A percentile compares a stretch with the other conserved stretches of the same genome.
phyloP scores from a whole-genome alignment of 2,888 invertebrate species.

The Lobophora halterata region DNA sequence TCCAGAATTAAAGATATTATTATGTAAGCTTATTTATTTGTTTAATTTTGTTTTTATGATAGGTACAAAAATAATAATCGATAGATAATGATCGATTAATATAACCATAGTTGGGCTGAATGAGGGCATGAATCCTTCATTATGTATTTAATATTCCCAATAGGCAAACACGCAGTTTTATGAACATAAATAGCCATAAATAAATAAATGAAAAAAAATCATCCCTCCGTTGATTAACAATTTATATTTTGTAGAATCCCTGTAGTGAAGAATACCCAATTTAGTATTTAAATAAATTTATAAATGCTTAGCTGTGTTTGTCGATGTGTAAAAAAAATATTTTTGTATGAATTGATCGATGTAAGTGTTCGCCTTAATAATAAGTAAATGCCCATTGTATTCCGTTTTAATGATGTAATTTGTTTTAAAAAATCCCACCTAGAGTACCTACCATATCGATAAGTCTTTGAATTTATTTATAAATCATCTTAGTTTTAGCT shows the following conservation, averaged over 20 bases:
- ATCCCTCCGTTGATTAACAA: constrained; percentile 21
- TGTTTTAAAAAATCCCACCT: constrained; percentile 60
- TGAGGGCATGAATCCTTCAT: too few species aligned
- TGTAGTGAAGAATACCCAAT: constrained; percentile 23
- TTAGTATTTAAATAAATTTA: constrained; percentile 33
- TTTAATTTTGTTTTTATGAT: constrained; percentile 65
- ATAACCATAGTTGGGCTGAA: constrained; percentile 10
- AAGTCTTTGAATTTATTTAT: constrained; percentile 45
- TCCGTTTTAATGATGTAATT: constrained; percentile 13
- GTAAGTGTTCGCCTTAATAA: constrained; percentile 63
- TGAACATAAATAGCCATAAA: constrained; percentile 13
- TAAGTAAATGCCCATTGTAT: constrained; percentile 38
- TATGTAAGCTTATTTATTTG: constrained; percentile 56
- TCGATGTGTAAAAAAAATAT: constrained; percentile 74
- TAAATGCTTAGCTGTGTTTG: constrained; percentile 67
- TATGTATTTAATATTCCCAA: constrained; percentile 9
- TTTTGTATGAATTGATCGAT: constrained; percentile 74
- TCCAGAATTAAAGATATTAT: constrained; percentile 76
- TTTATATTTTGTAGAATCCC: constrained; percentile 17
- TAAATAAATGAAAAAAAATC: constrained; percentile 7
- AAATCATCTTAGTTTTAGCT: constrained; percentile 35
- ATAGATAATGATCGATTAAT: constrained; percentile 13
- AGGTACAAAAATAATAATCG: constrained; percentile 30
- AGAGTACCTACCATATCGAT: constrained; percentile 70
- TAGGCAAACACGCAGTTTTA: constrained; percentile 10